Base-by-base conservation (phyloP, 2,113 vertebrate species). In the Triplophysa rosa region DNA sequence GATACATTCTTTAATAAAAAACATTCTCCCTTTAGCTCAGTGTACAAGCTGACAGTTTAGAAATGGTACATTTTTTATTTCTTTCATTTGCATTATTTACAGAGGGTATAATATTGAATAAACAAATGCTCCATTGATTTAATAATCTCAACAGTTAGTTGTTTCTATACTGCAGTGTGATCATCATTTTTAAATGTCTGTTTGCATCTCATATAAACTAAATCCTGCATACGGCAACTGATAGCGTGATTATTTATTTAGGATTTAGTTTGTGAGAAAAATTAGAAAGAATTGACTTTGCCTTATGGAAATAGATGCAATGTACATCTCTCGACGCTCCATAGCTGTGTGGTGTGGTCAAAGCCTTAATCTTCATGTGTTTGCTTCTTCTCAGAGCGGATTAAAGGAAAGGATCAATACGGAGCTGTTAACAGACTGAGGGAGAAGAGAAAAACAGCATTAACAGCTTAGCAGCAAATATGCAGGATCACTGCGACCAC, bases 1-100 rank as follows among this genome's bases (percentile, higher is more conserved):
- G 83, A 86, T 69, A 61, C 82, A 83, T 73, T 75, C 8, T 40
- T 21, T 78, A 71, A 7, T 71, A 82, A 84, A 82, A 67, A 47
- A 62, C n/a, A 1, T 78, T 52, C 37, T 13, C 52, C 26, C 40
- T 59, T 17, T 78, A 49, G 19, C 61, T 74, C 63, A 49, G 42
- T 56, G 67, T 19, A 29, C 77, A 75, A 52, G 17, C 54, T 58
- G 81, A 69, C 7, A 64, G 70, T 84, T 79, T 62, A 80, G 58
- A 61, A 78, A 83, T 11, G 37, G 58, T 33, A 19, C 67, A 73
- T 75, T 45, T 68, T 66, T 77, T 69, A 67, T 80, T 52, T 71
- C 49, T 42, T 33, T 80, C 63, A 74, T 78, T 75, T 70, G 24
- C 37, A 19, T 65, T 62, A 71, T 83, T 73, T 69, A 37, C 70